phyloP scores from a whole-genome alignment of 2,888 invertebrate species.

The Drosophila melanosoma region DNA sequence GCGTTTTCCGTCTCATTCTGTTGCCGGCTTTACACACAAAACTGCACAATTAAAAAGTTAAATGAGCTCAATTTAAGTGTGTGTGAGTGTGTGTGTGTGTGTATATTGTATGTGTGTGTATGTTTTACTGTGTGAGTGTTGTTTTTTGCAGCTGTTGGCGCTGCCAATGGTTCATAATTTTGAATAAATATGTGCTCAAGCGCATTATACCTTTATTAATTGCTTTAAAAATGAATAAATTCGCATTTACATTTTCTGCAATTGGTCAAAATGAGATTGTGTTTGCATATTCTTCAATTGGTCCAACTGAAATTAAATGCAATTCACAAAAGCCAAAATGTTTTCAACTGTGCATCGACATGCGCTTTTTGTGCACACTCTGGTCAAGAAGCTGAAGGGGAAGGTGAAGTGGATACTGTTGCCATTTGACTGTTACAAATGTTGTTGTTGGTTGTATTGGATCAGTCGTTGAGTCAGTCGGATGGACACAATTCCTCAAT shows the following conservation, averaged over 20 bases:
- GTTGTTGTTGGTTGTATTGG: conserved; percentile 22
- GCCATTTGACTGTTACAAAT: conserved; percentile 23
- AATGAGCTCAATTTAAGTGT: conserved; percentile 62
- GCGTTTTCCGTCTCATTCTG: conserved; percentile 44
- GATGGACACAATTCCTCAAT: conserved; percentile 66
- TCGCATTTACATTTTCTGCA: conserved; percentile 31
- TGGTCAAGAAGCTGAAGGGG: conserved; percentile 3
- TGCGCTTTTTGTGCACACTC: conserved; percentile 47
- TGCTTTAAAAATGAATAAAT: conserved; percentile 45
- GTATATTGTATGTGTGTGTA: background rate
- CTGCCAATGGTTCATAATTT: conserved; percentile 30
- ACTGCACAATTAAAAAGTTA: conserved; percentile 79
- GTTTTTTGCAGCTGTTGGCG: conserved; percentile 11
- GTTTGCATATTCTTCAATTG: conserved; percentile 10
- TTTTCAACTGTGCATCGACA: conserved; percentile 8
- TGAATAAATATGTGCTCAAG: conserved; percentile 59
- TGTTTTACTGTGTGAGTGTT: background rate
- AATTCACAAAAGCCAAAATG: conserved; percentile 51
- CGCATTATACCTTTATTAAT: conserved; percentile 62
- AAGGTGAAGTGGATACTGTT: background rate
- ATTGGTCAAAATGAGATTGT: conserved; percentile 15
- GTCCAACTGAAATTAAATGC: conserved; percentile 52
- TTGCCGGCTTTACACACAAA: conserved; percentile 56
- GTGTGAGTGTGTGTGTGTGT: background rate
- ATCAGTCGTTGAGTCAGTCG: conserved; percentile 5